Evolutionary conservation across 2,797 vertebrate genomes (phyloP).

Genomic region (Syngnathus rostellatus): DNA sequence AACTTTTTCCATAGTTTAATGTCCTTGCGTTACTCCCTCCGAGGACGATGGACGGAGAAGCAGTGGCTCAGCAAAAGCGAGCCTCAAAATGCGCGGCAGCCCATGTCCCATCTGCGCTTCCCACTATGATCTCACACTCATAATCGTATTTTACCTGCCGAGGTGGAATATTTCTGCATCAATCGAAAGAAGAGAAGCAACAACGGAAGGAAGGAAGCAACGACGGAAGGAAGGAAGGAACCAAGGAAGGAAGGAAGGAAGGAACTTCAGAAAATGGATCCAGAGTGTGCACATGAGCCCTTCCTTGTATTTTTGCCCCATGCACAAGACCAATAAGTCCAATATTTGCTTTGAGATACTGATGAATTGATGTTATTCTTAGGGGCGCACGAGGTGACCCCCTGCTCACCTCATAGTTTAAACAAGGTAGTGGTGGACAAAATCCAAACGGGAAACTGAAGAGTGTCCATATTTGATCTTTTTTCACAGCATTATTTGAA

Average conservation of each 20-base stretch:
- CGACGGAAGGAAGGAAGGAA: background rate
- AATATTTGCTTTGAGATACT: conserved; percentile 58
- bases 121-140: too few relatives aligned
- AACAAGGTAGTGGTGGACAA: conserved; percentile 31
- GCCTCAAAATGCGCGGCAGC: background rate
- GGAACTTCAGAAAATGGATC: conserved; percentile 20
- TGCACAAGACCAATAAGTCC: conserved; percentile 49
- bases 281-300: conserved; percentile 25
- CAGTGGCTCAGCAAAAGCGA: background rate
- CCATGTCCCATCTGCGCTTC: background rate
- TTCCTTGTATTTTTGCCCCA: conserved; percentile 21
- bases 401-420: conserved; percentile 37
- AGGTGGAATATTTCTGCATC: background rate
- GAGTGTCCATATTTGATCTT: conserved; percentile 35
- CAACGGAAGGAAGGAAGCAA: background rate
- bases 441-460: conserved; percentile 41
- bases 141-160: background rate
- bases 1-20: conserved; percentile 11
- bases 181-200: background rate
- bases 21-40: conserved; percentile 2
- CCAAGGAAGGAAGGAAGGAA: background rate
- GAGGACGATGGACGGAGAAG: background rate
- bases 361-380: conserved; percentile 44
- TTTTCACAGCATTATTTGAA: background rate
- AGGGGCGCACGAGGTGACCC: conserved; percentile 17